phyloP scores from a whole-genome alignment of 2,797 vertebrate genomes.

The Muraenolepis orangiensis region DNA sequence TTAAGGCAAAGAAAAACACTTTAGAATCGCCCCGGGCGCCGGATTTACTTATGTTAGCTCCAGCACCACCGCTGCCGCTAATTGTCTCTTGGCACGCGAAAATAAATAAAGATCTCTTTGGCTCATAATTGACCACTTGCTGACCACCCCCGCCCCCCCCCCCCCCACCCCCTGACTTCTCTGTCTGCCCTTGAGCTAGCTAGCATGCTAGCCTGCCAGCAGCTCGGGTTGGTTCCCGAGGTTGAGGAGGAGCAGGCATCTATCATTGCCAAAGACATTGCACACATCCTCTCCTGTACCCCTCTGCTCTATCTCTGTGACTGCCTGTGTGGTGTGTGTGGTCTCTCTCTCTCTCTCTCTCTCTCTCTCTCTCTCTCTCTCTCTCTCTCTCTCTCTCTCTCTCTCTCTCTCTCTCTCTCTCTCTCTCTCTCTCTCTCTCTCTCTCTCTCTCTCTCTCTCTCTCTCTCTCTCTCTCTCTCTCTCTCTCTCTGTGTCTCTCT shows the following conservation, averaged over 20 bases:
- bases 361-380: conserved; percentile 9
- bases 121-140: not conserved
- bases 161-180: not conserved
- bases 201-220: conserved; percentile 47
- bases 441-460: conserved; percentile 26
- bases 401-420: conserved; percentile 41
- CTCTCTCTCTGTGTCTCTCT: not conserved
- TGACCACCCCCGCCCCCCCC: not conserved
- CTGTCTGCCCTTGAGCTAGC: conserved; percentile 58
- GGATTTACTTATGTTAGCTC: not conserved
- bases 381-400: conserved; percentile 41
- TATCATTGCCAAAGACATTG: conserved; percentile 56
- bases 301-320: conserved; percentile 42
- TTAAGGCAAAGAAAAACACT: not conserved
- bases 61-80: not conserved
- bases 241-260: conserved; percentile 50
- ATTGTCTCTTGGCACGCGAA: not conserved
- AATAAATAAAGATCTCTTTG: not conserved
- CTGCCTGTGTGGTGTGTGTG: no score
- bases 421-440: conserved; percentile 41
- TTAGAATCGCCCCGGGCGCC: not conserved
- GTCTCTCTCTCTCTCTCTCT: not conserved
- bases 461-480: conserved; percentile 29
- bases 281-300: conserved; percentile 49
- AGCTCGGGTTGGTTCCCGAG: conserved; percentile 26